Base-by-base conservation (phyloP, 2,888 invertebrate genomes). In the Crepidodera aurea region DNA sequence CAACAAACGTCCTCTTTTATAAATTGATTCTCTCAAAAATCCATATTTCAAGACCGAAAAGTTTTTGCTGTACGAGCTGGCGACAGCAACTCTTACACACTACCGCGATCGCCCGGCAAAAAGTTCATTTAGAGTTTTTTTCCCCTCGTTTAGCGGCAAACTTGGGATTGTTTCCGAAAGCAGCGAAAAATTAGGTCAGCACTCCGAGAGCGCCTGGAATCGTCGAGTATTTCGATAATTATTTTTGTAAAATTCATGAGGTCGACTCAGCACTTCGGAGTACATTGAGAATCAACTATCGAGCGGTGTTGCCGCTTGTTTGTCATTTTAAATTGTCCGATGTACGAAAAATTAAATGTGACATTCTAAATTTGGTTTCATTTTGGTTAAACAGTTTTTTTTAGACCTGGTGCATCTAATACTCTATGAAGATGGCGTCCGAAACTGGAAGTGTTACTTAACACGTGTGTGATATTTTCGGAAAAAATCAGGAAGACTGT, bases 101-200 rank as follows among this genome's bases (percentile, higher is more conserved):
- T 15, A 15, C 37, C 8, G 15, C 13, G 13, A 37, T 34, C 34
- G 34, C 13, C 3, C 12, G 2, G 13, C 12, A 37, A 37, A 37
- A 37, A 37, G 37, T 37, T 12, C 13, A 37, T 15, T 15, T 37
- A 3, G 15, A 37, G 13, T 37, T 37, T 37, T 40, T 53, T 53
- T 16, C n/a, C 22, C n/a, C 12, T 27, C 53, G 15, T 32, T 42
- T 40, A 53, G 27, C 40, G 53, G 25, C 37, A 40, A 42, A 53
- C 53, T 42, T 42, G 18, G 40, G 27, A 40, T 53, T 53, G 42
- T 40, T 53, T 40, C 51, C 40, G 53, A 42, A 29, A 42, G 53
- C 40, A 19, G 15, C 5, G 27, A 53, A 40, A 53, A 53, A 53
- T 53, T 53, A 40, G 53, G 40, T 53, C 53, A 39, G 15, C 3